Evolutionary conservation across 2,888 invertebrate genomes (phyloP), one percentile per base, ranked within the genome.

Genomic region (Limnephilus rhombicus): DNA sequence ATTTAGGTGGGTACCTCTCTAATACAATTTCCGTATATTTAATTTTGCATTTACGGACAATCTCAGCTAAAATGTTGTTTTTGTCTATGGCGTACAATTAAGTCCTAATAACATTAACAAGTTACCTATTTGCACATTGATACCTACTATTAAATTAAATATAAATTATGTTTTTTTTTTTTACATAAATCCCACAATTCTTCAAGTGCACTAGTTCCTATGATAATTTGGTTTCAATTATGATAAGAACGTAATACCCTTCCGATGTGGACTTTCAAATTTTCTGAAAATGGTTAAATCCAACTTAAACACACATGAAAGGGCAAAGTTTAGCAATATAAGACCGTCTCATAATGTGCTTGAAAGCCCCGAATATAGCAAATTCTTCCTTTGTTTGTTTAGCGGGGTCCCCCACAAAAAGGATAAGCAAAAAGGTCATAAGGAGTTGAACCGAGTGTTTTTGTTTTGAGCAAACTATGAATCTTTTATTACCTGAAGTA

Each of bases 391-490:
- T n/a, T 41, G 37, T 41, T 86, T 86, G 86, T 86, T 86, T 86
- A 49, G 15, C 49, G 45, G 68, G 24, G 86, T 49, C n/a, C 29
- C 86, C 37, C 41, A 49, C 49, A 45, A 45, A 86, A 45, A 15
- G 86, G 86, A 86, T 86, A 68, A 29, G 29, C 45, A 45, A 90
- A 92, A 90, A 90, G 87, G 87, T 86, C 80, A 24, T 91, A 91
- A 93, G 93, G 83, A 93, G 90, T 93, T 86, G 85, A 91, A 87
- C 93, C 86, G 49, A 29, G 92, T 92, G 89, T 85, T 92, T 85
- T 80, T 90, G 91, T 92, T 93, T 92, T 92, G 93, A 92, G 92
- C 85, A 92, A 93, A 91, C 93, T 92, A 93, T 93, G 92, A 92
- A 93, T 93, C 91, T 93, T 93, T 93, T 93, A 93, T 93, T 91